These are phyloP conservation scores for Sminthurinus aureus DNA, from an alignment of 2,888 invertebrate species.

Conservation along the genomic window DNA sequence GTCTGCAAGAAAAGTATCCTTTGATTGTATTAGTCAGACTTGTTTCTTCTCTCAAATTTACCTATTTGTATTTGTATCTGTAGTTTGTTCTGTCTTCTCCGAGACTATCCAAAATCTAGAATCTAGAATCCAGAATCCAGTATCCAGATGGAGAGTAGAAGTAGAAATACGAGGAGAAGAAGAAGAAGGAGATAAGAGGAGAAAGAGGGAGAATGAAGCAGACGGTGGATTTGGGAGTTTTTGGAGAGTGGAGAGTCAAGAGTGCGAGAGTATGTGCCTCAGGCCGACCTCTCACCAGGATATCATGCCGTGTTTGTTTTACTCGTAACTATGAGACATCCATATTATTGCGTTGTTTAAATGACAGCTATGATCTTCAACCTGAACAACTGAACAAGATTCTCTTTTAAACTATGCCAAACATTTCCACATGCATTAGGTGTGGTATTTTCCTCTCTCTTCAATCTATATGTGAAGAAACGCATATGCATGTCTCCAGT, in stretches of 20 bases:
- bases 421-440: slow-evolving; percentile 48
- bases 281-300: slow-evolving; percentile 55
- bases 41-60: slow-evolving; percentile 7
- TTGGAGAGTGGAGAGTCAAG: slow-evolving; percentile 7
- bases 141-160: neutral
- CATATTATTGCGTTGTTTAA: slow-evolving; percentile 51
- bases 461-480: neutral
- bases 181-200: slow-evolving; percentile 7
- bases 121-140: neutral
- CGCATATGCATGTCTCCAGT: neutral
- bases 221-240: slow-evolving; percentile 34
- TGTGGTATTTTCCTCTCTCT: slow-evolving; percentile 42
- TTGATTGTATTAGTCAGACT: slow-evolving; percentile 33
- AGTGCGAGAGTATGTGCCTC: slow-evolving; percentile 40
- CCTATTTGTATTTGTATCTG: slow-evolving; percentile 17
- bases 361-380: slow-evolving; percentile 46
- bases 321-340: slow-evolving; percentile 51
- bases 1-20: slow-evolving; percentile 22
- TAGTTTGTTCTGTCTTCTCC: neutral
- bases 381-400: slow-evolving; percentile 42
- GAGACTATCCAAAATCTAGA: neutral
- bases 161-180: neutral
- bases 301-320: slow-evolving; percentile 56
- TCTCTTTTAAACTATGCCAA: slow-evolving; percentile 44
- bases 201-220: neutral